These are phyloP conservation scores for Pristis pectinata DNA, from an alignment of 2,797 vertebrate species.

Conservation along the genomic window DNA sequence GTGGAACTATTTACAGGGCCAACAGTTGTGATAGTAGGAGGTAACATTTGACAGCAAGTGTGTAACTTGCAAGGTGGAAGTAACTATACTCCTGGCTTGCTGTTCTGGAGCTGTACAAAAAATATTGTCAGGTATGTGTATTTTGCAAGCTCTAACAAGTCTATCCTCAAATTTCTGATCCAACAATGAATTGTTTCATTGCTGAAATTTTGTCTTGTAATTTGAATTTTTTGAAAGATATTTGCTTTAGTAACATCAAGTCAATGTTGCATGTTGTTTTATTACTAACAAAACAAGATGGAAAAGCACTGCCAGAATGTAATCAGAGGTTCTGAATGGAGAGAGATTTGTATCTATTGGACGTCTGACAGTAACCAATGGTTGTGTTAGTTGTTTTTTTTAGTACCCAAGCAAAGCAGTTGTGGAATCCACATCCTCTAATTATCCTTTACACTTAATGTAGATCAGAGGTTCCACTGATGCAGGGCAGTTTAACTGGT, in stretches of 20 bases:
- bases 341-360: neutral
- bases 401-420: neutral
- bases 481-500: neutral
- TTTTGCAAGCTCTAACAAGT: neutral
- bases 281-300: neutral
- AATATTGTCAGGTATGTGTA: neutral
- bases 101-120: neutral
- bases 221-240: neutral
- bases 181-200: neutral
- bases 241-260: neutral
- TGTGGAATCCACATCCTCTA: neutral
- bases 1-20: neutral
- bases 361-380: neutral
- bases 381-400: neutral
- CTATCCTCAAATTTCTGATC: neutral
- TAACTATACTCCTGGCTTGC: neutral
- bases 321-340: neutral
- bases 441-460: neutral
- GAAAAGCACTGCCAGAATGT: neutral
- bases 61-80: neutral
- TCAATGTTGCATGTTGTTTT: neutral
- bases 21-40: neutral
- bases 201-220: neutral
- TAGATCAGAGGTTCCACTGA: neutral
- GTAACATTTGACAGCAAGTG: neutral